Conservation (phyloP, 53 echinoderm and acorn worm species). For the Apostichopus leukothele region DNA sequence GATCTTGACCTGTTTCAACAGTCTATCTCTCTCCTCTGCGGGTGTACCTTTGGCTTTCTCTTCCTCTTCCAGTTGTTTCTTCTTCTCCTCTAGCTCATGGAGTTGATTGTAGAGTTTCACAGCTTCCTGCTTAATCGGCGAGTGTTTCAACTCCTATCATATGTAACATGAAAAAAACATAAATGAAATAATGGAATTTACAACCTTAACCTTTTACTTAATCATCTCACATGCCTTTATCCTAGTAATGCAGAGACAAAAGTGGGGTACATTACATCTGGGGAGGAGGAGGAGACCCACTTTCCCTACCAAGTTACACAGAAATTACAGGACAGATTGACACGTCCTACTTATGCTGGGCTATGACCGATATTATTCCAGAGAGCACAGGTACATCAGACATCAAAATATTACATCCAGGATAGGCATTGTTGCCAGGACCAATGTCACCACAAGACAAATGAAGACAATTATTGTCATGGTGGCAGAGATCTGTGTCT, state of each 20-base stretch:
- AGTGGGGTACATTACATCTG: too few species aligned
- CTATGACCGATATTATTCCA: too few species aligned
- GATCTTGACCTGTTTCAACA: slow-evolving; percentile 92
- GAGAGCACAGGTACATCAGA: too few species aligned
- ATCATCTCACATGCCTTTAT: background rate
- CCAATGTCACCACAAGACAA: too few species aligned
- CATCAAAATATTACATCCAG: too few species aligned
- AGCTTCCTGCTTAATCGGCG: slow-evolving; percentile 93
- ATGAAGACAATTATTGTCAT: too few species aligned
- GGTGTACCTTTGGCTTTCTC: slow-evolving; percentile 85
- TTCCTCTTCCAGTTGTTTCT: slow-evolving; percentile 72
- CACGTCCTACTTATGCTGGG: too few species aligned
- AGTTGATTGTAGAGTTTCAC: slow-evolving; percentile 87
- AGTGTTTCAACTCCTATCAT: slow-evolving; percentile 73
- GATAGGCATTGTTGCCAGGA: too few species aligned
- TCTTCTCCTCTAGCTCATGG: slow-evolving; percentile 91
- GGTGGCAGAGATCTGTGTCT: too few species aligned
- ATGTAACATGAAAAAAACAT: background rate
- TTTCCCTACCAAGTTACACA: too few species aligned
- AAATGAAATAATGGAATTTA: background rate
- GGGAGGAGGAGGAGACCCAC: too few species aligned
- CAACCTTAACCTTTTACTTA: background rate
- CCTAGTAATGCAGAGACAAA: background rate
- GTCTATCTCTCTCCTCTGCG: slow-evolving; percentile 82
- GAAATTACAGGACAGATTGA: too few species aligned